A percentile compares a stretch with the other conserved stretches of the same genome.
These are phyloP conservation scores for Antennarius striatus DNA, from an alignment of 2,113 vertebrate species.

Conservation along the genomic window DNA sequence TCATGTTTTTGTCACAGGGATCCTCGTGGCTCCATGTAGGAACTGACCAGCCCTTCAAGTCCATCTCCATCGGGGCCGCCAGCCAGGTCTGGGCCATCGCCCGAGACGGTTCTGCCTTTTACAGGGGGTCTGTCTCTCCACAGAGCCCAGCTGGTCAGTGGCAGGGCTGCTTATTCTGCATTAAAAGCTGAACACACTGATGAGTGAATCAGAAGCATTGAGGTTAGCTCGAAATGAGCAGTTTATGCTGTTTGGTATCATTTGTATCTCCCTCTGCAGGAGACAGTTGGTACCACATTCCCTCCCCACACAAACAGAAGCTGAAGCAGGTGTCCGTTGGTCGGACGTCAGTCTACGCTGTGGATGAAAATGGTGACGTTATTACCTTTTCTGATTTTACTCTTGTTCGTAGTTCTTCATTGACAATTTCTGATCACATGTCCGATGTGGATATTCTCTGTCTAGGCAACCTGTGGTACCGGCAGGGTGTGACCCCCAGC, in stretches of 20 bases:
- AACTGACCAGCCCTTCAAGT: constrained; percentile 94
- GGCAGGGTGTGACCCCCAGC: constrained; percentile 89
- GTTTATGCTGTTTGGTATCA: background rate
- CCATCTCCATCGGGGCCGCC: constrained; percentile 88
- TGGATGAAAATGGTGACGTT: constrained; percentile 90
- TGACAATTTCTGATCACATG: background rate
- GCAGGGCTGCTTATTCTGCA: background rate
- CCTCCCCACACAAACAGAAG: constrained; percentile 90
- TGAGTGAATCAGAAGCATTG: background rate
- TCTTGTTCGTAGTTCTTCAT: background rate
- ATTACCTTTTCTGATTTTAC: background rate
- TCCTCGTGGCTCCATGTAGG: constrained; percentile 95
- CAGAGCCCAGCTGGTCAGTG: constrained; percentile 87
- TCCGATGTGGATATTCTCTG: constrained; percentile 15
- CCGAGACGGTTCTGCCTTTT: constrained; percentile 92
- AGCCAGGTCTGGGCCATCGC: constrained; percentile 95
- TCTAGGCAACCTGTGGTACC: constrained; percentile 91
- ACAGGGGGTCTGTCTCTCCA: constrained; percentile 89
- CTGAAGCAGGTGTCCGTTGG: constrained; percentile 93
- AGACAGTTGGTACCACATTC: constrained; percentile 96
- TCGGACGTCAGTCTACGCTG: constrained; percentile 85
- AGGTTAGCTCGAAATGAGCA: background rate
- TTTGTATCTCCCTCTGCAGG: constrained; percentile 75
- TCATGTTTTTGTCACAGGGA: constrained; percentile 76
- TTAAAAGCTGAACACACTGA: background rate